Evolutionary conservation across 2,888 invertebrate genomes (phyloP), one percentile per base, ranked within the genome.

Genomic region (Ethmia dodecea): DNA sequence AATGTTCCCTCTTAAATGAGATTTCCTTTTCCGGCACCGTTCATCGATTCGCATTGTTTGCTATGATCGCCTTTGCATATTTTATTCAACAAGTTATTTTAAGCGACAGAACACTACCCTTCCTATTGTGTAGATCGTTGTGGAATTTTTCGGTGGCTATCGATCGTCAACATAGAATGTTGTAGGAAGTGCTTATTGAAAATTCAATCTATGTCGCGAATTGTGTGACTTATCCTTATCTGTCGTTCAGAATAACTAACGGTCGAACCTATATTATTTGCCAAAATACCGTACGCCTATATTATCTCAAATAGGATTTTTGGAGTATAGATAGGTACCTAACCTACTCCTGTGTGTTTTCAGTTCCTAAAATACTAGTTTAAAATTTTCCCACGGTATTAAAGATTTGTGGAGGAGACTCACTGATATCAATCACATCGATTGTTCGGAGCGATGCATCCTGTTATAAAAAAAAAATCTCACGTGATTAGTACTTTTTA

Each of bases 261-360:
- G 80, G 77, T 38, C 54, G 47, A 68, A 63, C 58, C 71, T 51
- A 71, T 77, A 72, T 68, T 53, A 51, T 61, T 56, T 46, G 58
- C 58, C 44, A 70, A 71, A 68, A 69, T 76, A 83, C 80, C 77
- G 80, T 79, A 74, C 44, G 49, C 54, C 70, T 66, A 34, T 66
- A 70, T 76, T 71, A 73, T 70, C 57, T 60, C 44, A 61, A 78
- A 72, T 66, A 68, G 55, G 75, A 76, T 78, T 79, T 72, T 55
- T 66, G 62, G 76, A n/a, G n/a, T n/a, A n/a, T n/a, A n/a, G n/a
- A n/a, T n/a, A n/a, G n/a, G n/a, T n/a, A n/a, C n/a, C n/a, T n/a
- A n/a, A n/a, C n/a, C n/a, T n/a, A n/a, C n/a, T n/a, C n/a, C n/a
- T n/a, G n/a, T n/a, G n/a, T n/a, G n/a, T n/a, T n/a, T n/a, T n/a